phyloP scores from a whole-genome alignment of 2,797 vertebrate genomes.

The Erpetoichthys calabaricus region DNA sequence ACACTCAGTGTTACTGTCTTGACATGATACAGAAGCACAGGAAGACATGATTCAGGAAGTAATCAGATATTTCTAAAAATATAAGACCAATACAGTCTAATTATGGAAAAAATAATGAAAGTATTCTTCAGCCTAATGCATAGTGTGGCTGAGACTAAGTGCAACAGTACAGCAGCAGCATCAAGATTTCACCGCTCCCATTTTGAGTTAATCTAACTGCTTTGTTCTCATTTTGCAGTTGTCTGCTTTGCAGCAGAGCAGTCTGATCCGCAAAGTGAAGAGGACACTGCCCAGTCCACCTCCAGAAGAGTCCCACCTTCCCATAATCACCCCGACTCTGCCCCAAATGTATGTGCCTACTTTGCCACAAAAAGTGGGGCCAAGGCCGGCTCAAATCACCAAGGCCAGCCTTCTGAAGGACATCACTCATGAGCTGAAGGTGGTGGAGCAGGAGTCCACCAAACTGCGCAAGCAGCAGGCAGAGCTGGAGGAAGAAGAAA shows the following conservation, averaged over 20 bases:
- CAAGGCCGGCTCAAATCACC: slow-evolving; percentile 62
- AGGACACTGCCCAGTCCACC: slow-evolving; percentile 94
- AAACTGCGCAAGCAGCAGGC: slow-evolving; percentile 97
- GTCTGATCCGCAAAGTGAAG: slow-evolving; percentile 92
- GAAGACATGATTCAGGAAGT: no score
- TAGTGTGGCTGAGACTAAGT: no score
- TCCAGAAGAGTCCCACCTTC: slow-evolving; percentile 81
- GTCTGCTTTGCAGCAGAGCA: slow-evolving; percentile 78
- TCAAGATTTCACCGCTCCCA: no score
- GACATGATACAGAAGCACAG: no score
- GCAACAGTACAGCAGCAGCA: no score
- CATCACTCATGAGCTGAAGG: slow-evolving; percentile 86
- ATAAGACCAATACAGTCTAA: no score
- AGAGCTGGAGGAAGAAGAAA: slow-evolving; percentile 94
- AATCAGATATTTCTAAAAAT: no score
- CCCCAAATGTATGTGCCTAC: slow-evolving; percentile 81
- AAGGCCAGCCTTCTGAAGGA: slow-evolving; percentile 87
- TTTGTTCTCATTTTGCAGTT: slow-evolving; percentile 62
- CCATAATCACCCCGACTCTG: slow-evolving; percentile 72
- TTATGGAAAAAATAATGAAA: no score
- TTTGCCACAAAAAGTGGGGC: slow-evolving; percentile 65
- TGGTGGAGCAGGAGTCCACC: slow-evolving; percentile 91
- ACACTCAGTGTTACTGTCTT: no score
- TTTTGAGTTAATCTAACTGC: no score
- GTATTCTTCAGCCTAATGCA: no score